phyloP scores from a whole-genome alignment of 2,113 vertebrate species.

The Alces alces region DNA sequence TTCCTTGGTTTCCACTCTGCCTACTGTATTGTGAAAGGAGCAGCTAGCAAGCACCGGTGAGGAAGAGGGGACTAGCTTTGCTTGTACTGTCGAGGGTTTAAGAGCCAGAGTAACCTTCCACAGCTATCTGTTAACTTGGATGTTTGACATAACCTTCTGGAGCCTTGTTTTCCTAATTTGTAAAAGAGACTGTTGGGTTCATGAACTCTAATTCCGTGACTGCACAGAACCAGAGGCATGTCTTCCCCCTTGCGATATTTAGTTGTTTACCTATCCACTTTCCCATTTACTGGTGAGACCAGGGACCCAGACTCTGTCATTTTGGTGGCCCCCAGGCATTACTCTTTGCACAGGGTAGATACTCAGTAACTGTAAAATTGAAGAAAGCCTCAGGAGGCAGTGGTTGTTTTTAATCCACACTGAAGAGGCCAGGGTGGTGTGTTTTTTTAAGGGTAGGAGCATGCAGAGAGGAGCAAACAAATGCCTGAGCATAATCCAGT shows the following conservation, averaged over 20 bases:
- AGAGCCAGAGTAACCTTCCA: not conserved
- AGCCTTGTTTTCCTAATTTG: not conserved
- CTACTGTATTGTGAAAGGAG: not conserved
- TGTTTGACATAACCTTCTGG: not conserved
- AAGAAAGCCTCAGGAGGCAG: constrained; percentile 6
- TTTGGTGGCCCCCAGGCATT: not conserved
- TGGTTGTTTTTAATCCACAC: constrained; percentile 19
- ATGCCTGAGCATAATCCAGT: not conserved
- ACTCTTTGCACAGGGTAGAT: not conserved
- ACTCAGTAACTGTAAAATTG: not conserved
- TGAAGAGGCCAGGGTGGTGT: constrained; percentile 6
- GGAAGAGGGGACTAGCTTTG: not conserved
- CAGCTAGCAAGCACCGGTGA: not conserved
- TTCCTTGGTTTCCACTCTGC: not conserved
- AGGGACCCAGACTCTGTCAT: not conserved
- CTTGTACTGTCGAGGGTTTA: not conserved
- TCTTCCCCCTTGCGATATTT: not conserved
- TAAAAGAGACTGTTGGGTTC: not conserved
- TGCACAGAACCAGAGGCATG: not conserved
- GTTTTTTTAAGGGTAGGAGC: constrained; percentile 14
- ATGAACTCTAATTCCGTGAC: not conserved
- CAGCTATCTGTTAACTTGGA: not conserved
- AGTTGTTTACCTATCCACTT: not conserved
- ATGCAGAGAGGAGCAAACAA: constrained; percentile 17
- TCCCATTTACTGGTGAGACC: not conserved